Conservation (phyloP, 2,888 invertebrate species). For the Ophion obscuratus region DNA sequence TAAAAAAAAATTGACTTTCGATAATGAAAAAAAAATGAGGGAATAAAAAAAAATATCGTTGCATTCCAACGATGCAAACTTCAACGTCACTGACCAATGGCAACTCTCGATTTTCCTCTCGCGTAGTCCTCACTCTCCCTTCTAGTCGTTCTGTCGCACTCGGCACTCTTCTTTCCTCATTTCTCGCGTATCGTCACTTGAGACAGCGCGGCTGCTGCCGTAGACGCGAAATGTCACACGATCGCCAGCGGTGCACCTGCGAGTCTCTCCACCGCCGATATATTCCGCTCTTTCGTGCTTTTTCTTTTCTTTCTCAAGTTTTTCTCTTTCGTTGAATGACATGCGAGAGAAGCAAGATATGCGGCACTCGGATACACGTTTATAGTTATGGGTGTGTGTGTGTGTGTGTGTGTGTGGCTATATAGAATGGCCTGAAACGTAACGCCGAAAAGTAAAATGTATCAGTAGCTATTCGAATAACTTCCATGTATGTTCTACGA, state of each 20-base stretch:
- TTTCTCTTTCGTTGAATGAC: conserved; percentile 36
- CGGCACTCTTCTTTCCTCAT: conserved; percentile 6
- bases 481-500: too few species aligned
- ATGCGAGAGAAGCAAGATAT: conserved; percentile 21
- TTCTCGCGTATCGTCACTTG: conserved; percentile 28
- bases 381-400: neutral
- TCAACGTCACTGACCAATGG: conserved; percentile 47
- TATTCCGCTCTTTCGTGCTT: conserved; percentile 11
- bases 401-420: neutral
- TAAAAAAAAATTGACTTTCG: too few species aligned
- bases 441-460: neutral
- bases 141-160: neutral
- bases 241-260: conserved; percentile 40
- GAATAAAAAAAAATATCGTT: too few species aligned
- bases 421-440: neutral
- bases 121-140: neutral
- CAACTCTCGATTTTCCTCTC: conserved; percentile 5
- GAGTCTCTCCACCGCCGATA: conserved; percentile 12
- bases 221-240: conserved; percentile 46
- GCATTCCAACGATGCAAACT: too few species aligned
- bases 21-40: too few species aligned
- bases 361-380: neutral
- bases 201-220: conserved; percentile 25
- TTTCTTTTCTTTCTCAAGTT: neutral
- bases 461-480: too few species aligned